Base-by-base conservation (phyloP, 2,113 vertebrate species). In the Xyliphius kryptos region DNA sequence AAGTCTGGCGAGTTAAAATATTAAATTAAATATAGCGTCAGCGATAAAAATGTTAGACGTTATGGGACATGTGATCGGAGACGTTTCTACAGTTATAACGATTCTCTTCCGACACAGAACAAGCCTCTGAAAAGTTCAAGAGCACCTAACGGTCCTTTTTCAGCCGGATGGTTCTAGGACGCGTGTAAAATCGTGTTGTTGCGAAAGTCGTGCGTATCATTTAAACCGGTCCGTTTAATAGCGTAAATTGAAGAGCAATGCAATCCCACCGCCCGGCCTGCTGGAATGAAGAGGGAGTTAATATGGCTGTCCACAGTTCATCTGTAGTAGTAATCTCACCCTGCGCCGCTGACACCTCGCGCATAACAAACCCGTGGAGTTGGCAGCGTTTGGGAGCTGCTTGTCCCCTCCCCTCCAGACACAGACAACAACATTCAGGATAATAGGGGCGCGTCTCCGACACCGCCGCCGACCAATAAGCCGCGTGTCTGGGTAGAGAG, bases 401-500 rank as follows among this genome's bases (percentile, higher is more conserved):
- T 78, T 75, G 76, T 77, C 69, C 70, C 72, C 73, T 82, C 77
- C 74, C 77, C 72, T 79, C 78, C 75, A 87, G 83, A 84, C 80
- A 78, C 76, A 86, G 82, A 88, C 85, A 86, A 87, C 83, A 87
- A 86, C 84, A 86, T 76, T 71, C 71, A 78, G 76, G 76, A 79
- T 77, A 77, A 80, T 76, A 78, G 75, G 77, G 79, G 79, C 79
- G 79, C 76, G 76, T 78, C 79, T 77, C 77, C 76, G 73, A 79
- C 75, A 76, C 69, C 64, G 61, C 47, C 69, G 47, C 53, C 38
- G 79, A 66, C 85, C 85, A 87, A 87, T 84, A 70, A 80, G 74
- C 69, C 48, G 62, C 19, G 56, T 77, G 80, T 82, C 74, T 84
- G 81, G 73, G 72, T 67, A 73, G 69, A 74, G 70, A 75, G 69